Evolutionary conservation across 2,888 invertebrate genomes (phyloP).

Genomic region (Oligia fasciuncula): DNA sequence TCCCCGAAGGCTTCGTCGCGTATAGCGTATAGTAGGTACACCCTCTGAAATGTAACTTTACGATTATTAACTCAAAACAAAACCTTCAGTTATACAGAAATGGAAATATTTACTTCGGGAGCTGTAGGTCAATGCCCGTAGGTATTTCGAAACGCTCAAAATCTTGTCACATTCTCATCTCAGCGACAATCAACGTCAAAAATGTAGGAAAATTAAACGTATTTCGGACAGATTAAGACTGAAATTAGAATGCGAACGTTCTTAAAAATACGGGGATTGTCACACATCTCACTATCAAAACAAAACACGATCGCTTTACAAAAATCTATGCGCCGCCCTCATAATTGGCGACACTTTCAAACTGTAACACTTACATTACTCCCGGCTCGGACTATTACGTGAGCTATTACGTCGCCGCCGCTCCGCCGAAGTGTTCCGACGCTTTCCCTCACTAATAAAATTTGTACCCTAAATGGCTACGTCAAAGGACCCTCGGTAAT

Average conservation of each 20-base stretch:
- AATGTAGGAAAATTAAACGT: not conserved
- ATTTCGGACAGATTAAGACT: not conserved
- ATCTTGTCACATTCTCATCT: not conserved
- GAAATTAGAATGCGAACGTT: not conserved
- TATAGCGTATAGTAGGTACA: not conserved
- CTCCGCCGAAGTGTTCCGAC: constrained; percentile 54
- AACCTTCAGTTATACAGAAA: not conserved
- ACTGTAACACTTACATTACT: constrained; percentile 60
- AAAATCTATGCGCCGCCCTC: constrained; percentile 16
- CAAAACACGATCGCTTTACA: constrained; percentile 7
- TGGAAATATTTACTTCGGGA: not conserved
- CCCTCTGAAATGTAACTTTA: not conserved
- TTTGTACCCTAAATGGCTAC: constrained; percentile 76
- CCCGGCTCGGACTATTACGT: constrained; percentile 59
- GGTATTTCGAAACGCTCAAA: not conserved
- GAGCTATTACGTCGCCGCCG: constrained; percentile 60
- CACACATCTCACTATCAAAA: not conserved
- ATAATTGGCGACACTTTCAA: constrained; percentile 67
- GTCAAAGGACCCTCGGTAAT: constrained; percentile 74
- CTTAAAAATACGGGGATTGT: not conserved
- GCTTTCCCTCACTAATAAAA: constrained; percentile 75
- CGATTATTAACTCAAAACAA: not conserved
- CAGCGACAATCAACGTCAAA: too few species aligned
- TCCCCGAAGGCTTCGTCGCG: not conserved
- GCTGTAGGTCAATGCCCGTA: too few species aligned